Evolutionary conservation across 2,797 vertebrate genomes (phyloP).

Genomic region (Urocyon cinereoargenteus): DNA sequence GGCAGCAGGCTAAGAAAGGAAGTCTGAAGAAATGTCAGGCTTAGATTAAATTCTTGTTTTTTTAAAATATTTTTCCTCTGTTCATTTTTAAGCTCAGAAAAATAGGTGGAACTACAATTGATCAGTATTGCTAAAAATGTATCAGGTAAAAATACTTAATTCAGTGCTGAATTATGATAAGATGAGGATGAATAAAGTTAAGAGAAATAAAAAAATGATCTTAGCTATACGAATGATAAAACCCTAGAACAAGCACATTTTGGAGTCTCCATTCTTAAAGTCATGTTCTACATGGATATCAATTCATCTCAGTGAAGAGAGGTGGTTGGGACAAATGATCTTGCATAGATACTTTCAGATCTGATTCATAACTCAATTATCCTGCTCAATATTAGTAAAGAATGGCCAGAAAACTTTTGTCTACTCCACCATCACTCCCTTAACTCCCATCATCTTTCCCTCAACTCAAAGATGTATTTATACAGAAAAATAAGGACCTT

Average conservation of each 20-base stretch:
- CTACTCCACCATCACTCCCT: not conserved
- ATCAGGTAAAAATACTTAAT: conserved; percentile 53
- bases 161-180: conserved; percentile 17
- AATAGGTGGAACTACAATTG: not conserved
- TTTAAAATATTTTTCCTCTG: conserved; percentile 43
- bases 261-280: not conserved
- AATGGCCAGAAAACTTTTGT: conserved; percentile 39
- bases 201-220: conserved; percentile 15
- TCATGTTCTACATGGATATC: not conserved
- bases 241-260: not conserved
- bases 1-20: conserved; percentile 15
- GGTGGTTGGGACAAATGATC: not conserved
- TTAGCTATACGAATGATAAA: conserved; percentile 21
- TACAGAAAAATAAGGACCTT: not conserved
- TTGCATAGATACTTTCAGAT: not conserved
- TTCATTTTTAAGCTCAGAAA: conserved; percentile 18
- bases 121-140: not conserved
- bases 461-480: conserved; percentile 28
- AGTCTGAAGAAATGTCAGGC: not conserved
- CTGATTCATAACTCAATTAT: not conserved
- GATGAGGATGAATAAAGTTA: conserved; percentile 18
- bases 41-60: conserved; percentile 21
- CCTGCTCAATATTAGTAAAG: not conserved
- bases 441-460: not conserved
- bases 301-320: not conserved